Base-by-base conservation (phyloP, 2,113 vertebrate genomes). In the Calonectris borealis region DNA sequence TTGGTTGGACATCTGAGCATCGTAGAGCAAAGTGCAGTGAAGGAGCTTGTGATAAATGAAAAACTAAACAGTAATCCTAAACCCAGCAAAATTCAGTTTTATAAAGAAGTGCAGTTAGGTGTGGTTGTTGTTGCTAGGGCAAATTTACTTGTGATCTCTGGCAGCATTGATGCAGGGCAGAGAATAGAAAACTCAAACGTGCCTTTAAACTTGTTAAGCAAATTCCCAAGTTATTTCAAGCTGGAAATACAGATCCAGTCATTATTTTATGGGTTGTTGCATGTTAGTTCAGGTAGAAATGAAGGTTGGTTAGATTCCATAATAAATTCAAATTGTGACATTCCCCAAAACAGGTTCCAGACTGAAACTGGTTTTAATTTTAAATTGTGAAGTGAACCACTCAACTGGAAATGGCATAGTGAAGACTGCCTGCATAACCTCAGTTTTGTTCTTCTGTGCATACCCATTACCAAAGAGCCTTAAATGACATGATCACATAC, bases 331-430 rank as follows among this genome's bases (percentile, higher is more conserved):
- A 46, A 91, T 87, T 29, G 49, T 76, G 84, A 73, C 42, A 38
- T 93, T 90, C 52, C 54, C 55, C 79, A 78, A 71, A 85, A 73
- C 70, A 90, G 54, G 66, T 90, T 94, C 62, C 61, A 79, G 85
- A 38, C 78, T 87, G 87, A 91, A 91, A 83, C 68, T 71, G 70
- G 68, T 77, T 94, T 95, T 83, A 88, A 86, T 90, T 93, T 81
- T 71, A 78, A 95, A 51, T 64, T 60, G 78, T 87, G 75, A 77
- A 77, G 52, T 60, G 70, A 94, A 27, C 57, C 42, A 55, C 82
- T 86, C 48, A 21, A 51, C 49, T 94, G 91, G 87, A 88, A 93
- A 31, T 21, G 42, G 62, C 42, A 40, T 46, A 62, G 20, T 40
- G 46, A 80, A 76, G 51, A 15, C 54, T 93, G 40, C 70, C 62